Evolutionary conservation across 2,888 invertebrate genomes (phyloP).

Genomic region (Salpingus planirostris): DNA sequence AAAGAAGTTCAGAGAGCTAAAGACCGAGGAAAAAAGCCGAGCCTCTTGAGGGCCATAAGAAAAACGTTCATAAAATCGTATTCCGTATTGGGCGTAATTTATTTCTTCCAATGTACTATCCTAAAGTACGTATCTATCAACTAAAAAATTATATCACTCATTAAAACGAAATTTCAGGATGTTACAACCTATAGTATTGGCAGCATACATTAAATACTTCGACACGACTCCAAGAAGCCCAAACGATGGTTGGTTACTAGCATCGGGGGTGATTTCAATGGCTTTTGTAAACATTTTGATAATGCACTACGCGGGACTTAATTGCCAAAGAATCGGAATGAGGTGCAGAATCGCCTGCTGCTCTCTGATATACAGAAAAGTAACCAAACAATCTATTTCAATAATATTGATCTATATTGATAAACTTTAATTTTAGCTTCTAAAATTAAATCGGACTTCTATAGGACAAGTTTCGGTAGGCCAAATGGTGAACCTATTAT

Average conservation of each 20-base stretch:
- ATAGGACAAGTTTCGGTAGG: conserved; percentile 76
- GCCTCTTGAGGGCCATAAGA: conserved; percentile 50
- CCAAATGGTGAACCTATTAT: conserved; percentile 74
- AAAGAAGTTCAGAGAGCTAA: conserved; percentile 47
- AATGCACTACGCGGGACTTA: conserved; percentile 54
- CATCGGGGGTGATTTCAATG: conserved; percentile 51
- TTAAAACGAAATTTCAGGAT: conserved; percentile 43
- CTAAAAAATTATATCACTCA: neutral
- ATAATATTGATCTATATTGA: neutral
- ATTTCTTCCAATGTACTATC: conserved; percentile 49
- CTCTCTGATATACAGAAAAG: conserved; percentile 77
- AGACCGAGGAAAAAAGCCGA: conserved; percentile 47
- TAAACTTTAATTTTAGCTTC: conserved; percentile 37
- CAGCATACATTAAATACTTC: conserved; percentile 55
- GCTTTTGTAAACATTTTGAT: conserved; percentile 51
- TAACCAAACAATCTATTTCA: conserved; percentile 33
- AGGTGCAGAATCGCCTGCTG: conserved; percentile 67
- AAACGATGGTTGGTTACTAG: conserved; percentile 55
- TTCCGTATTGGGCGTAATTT: conserved; percentile 49
- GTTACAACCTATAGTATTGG: conserved; percentile 51
- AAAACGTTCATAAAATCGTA: conserved; percentile 54
- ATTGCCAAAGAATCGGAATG: conserved; percentile 63
- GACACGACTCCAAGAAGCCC: conserved; percentile 4
- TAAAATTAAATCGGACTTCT: conserved; percentile 57
- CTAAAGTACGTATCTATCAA: conserved; percentile 48